phyloP scores from a whole-genome alignment of 2,113 vertebrate species.

The Sialia sialis region DNA sequence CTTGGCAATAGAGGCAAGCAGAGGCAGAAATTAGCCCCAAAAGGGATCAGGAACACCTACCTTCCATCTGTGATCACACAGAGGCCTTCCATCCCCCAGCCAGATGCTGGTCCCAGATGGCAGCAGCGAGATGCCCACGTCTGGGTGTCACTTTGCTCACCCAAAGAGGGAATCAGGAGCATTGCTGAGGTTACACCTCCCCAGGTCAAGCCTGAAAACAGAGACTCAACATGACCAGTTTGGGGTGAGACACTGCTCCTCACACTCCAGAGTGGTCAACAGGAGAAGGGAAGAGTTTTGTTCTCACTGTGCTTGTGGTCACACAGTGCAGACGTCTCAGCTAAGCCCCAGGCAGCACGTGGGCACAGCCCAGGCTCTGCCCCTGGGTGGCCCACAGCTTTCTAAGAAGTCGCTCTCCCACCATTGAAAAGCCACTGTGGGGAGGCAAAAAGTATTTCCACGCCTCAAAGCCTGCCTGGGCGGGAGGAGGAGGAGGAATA shows the following conservation, averaged over 20 bases:
- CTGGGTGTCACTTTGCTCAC: background rate
- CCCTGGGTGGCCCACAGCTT: background rate
- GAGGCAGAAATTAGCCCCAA: background rate
- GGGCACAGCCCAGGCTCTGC: background rate
- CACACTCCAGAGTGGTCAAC: accelerated
- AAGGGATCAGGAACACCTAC: background rate
- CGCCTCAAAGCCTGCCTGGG: background rate
- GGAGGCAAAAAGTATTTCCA: background rate
- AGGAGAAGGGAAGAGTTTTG: background rate
- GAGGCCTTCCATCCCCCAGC: background rate
- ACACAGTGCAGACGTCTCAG: accelerated
- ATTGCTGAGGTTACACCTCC: accelerated
- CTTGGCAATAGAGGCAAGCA: background rate
- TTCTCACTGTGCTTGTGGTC: accelerated
- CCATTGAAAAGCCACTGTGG: background rate
- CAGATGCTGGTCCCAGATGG: background rate
- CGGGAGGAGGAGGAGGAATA: background rate
- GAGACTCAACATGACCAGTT: background rate
- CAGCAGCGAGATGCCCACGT: accelerated
- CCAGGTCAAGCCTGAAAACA: background rate
- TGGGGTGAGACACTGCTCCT: background rate
- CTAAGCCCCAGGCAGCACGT: background rate
- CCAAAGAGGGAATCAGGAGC: background rate
- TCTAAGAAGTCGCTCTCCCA: background rate
- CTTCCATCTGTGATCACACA: background rate